Conservation (phyloP, 2,113 vertebrate species). For the Tragelaphus imberbis region DNA sequence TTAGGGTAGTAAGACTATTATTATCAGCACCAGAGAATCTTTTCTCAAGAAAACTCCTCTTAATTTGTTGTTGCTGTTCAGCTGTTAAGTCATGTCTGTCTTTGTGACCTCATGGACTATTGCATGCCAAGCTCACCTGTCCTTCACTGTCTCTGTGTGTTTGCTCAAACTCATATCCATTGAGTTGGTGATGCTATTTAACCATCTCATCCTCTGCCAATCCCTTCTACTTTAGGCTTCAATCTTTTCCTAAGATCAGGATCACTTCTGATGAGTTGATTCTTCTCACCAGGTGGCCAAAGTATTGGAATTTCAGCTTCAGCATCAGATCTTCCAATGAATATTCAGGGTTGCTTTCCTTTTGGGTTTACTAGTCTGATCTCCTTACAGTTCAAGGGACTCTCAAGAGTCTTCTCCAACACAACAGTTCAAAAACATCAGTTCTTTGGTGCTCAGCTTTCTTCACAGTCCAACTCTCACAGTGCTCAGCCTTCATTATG, state of each 20-base stretch:
- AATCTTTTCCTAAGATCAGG: neutral
- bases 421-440: neutral
- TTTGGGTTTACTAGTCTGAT: neutral
- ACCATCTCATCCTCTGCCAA: neutral
- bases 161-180: neutral
- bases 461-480: neutral
- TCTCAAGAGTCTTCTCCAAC: neutral
- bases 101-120: neutral
- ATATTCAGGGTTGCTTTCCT: neutral
- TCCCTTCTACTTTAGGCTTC: neutral
- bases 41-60: neutral
- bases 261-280: neutral
- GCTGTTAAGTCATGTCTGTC: neutral
- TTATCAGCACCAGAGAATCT: neutral
- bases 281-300: neutral
- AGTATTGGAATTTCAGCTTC: neutral
- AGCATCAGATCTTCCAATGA: neutral
- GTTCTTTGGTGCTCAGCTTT: neutral
- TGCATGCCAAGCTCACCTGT: neutral
- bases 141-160: neutral
- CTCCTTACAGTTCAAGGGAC: neutral
- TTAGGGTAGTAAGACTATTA: neutral
- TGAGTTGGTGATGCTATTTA: neutral
- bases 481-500: neutral
- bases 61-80: neutral